Evolutionary conservation across 2,888 invertebrate genomes (phyloP), one percentile per base, ranked within the genome.

Genomic region (Steinernema carpocapsae): DNA sequence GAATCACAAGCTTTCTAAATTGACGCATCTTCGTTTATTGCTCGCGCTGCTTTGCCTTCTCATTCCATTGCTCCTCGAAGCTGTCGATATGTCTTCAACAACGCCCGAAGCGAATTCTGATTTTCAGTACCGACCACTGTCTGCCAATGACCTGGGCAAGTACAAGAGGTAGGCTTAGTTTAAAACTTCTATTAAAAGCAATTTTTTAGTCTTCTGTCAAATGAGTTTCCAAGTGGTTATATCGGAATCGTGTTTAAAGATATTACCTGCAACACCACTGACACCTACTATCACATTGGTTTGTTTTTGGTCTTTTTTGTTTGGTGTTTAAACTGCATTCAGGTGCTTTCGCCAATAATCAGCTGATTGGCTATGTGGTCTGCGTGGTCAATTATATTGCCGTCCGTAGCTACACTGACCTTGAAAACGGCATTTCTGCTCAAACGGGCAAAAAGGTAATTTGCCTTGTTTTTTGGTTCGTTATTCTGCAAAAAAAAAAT

Each of bases 381-480:
- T 64, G 64, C 32, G 32, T 64, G 17, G 64, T 64, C 17, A 32
- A 64, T 26, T 64, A 26, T 19, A 14, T 64, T 17, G 29, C 64
- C 37, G 64, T 64, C 32, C 64, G 64, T 17, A 29, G 17, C 4
- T 32, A 64, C 17, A 26, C 64, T 4, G 64, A 64, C 29, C 64
- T 64, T 26, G 64, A 64, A 32, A 64, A 64, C 14, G 64, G 64
- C 26, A 22, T 64, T 17, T 64, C 64, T 1, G 64, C 64, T 17
- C 64, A 64, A n/a, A 64, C 64, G 2, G 64, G 64, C 12, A 64
- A 64, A 37, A 64, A 64, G 64, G 64, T 64, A 37, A 48, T 19
- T 19, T n/a, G n/a, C 19, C 6, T 14, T 48, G 48, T 4, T 48
- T 19, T n/a, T n/a, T 48, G 17, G 48, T 48, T 48, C 19, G 14